Base-by-base conservation (phyloP, 2,888 invertebrate species). In the Mylabris sibirica region DNA sequence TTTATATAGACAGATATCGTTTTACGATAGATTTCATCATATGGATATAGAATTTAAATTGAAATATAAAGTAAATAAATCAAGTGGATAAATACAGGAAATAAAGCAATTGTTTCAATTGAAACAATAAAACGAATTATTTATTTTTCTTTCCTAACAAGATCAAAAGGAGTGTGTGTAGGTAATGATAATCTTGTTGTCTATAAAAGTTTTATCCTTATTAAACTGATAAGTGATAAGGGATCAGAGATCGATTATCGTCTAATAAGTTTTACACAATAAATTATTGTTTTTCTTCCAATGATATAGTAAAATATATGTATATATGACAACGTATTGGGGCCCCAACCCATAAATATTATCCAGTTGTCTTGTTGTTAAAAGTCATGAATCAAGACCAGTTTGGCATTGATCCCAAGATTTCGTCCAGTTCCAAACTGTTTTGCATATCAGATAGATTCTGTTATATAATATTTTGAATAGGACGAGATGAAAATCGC, bases 21-120 rank as follows among this genome's bases (percentile, higher is more conserved):
- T 57, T 24, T 57, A 24, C 4, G 22, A 57, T 57, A 22, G 22
- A 57, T 57, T 57, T 57, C 24, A 57, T 57, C 57, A 57, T 57
- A 12, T 14, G 24, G 4, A 24, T 24, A 24, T 22, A 4, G 57
- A 8, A 57, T 57, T 57, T 57, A 3, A 3, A 57, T 24, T 24
- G 57, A 24, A 24, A 14, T 57, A 12, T 57, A 57, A 57, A 57
- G 57, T 22, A 22, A 57, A 57, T 57, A 57, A 24, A 24, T 24
- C 24, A 57, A 57, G 24, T 57, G 24, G 24, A 5, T 57, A 4
- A 49, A 22, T 24, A 57, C 14, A 49, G 49, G 49, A 20, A 20
- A 20, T n/a, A 20, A 49, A 1, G 12, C 24, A 57, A 24, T 57
- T 57, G 8, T 20, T 24, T 24, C 57, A 4, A 57, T 24, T 57